These are phyloP conservation scores for Panulirus ornatus DNA, from an alignment of 1,140 invertebrate genomes.

Conservation along the genomic window DNA sequence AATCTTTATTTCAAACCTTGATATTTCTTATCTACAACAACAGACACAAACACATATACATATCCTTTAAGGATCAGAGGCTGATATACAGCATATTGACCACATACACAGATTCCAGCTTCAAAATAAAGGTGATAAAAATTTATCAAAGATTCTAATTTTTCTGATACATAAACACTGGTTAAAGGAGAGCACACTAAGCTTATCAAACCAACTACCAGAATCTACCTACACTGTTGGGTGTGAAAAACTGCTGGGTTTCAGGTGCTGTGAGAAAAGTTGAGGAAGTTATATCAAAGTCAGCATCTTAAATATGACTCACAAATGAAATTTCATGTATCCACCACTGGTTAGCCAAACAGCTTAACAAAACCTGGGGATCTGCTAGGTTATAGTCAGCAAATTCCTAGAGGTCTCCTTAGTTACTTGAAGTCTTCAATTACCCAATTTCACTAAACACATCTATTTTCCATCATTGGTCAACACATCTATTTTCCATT, in stretches of 20 bases:
- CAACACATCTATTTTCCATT: no score
- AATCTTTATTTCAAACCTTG: slow-evolving; percentile 19
- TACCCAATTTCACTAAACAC: no score
- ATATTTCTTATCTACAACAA: slow-evolving; percentile 26
- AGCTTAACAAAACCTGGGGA: background rate
- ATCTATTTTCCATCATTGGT: no score
- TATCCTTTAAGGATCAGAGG: slow-evolving; percentile 22
- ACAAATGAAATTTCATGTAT: background rate
- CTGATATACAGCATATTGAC: background rate
- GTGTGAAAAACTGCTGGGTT: slow-evolving; percentile 18
- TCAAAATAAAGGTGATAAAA: background rate
- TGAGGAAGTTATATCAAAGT: background rate
- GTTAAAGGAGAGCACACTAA: slow-evolving; percentile 7
- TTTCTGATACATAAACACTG: background rate
- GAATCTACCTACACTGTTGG: slow-evolving; percentile 1
- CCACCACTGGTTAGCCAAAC: background rate
- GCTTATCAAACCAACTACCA: slow-evolving; percentile 22
- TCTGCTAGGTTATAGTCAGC: background rate
- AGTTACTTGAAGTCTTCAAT: no score
- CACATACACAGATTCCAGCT: background rate
- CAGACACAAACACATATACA: slow-evolving; percentile 29
- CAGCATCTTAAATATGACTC: background rate
- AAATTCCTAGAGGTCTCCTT: no score
- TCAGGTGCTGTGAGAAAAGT: slow-evolving; percentile 22
- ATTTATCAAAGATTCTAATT: background rate